Evolutionary conservation across 2,113 vertebrate genomes (phyloP).

Genomic region (Halcyon malimbica): DNA sequence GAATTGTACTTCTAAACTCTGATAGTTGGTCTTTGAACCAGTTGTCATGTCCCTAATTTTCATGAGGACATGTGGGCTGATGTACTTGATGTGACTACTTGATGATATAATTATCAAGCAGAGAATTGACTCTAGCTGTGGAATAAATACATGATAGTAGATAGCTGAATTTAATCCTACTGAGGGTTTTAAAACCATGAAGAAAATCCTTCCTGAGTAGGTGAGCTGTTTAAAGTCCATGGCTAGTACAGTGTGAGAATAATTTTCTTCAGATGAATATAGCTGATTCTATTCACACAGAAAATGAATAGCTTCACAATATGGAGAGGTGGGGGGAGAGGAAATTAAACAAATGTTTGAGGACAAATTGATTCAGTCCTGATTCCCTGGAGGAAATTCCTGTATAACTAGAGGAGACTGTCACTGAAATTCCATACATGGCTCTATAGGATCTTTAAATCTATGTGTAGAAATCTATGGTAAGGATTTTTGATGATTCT

Average conservation of each 20-base stretch:
- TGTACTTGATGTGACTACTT: not conserved
- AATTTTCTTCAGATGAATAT: not conserved
- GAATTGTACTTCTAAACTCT: not conserved
- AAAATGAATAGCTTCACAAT: not conserved
- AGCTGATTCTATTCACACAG: not conserved
- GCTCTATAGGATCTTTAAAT: not conserved
- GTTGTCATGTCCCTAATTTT: slow-evolving; percentile 36
- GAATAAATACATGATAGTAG: not conserved
- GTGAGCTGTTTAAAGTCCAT: not conserved
- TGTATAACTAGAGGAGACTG: not conserved
- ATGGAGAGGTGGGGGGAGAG: too few relatives aligned
- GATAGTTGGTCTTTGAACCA: not conserved
- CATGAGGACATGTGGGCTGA: not conserved
- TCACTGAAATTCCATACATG: not conserved
- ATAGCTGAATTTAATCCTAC: not conserved
- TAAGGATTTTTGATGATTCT: not conserved
- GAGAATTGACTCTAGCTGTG: not conserved
- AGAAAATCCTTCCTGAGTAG: slow-evolving; percentile 7
- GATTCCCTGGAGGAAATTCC: not conserved
- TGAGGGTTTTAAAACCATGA: not conserved
- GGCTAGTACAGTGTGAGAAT: not conserved
- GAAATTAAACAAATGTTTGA: not conserved
- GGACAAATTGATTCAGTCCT: not conserved
- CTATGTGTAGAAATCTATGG: accelerated
- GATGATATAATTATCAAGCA: slow-evolving; percentile 20